Evolutionary conservation across 2,113 vertebrate species (phyloP), one percentile per base, ranked within the genome.

Genomic region (Athene cunicularia): DNA sequence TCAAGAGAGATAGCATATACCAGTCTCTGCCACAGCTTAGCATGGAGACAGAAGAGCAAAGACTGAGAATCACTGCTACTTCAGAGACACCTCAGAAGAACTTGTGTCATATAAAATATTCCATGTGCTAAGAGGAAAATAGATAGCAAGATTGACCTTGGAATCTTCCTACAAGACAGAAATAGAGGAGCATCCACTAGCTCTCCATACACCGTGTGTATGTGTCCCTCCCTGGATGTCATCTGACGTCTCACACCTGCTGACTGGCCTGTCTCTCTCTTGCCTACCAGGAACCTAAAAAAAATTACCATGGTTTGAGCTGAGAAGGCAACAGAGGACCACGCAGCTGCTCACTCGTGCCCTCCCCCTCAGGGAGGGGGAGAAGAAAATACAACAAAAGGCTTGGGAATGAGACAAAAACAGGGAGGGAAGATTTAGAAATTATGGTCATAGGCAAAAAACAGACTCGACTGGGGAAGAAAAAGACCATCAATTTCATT

Each of bases 201-300:
- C 14, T 67, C 13, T 26, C 28, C 30, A 28, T 20, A 14, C 4
- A n/a, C 20, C 27, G 2, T 26, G 4, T 6, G 56, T 12, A 35
- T 0, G 0, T 32, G 26, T 58, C 35, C 4, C 8, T 75, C 20
- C 8, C 12, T n/a, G 18, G n/a, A 13, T 53, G 20, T 17, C 18
- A 47, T 14, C 22, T 32, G 17, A 27, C 33, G 27, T 60, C 32
- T 70, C 39, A 66, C 3, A 30, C n/a, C 6, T 50, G 8, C 18
- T 81, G 14, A 22, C 15, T 33, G 5, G 49, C 8, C 12, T 80
- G 14, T 6, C 24, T 80, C 4, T 72, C 19, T 59, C n/a, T 68
- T 90, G 5, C 15, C 9, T 41, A 6, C 11, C 5, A 33, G 32
- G 23, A 72, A 49, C 8, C 3, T 33, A 47, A 66, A 45, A 43